Base-by-base conservation (phyloP, 2,888 invertebrate species). In the Diarsia mendica region DNA sequence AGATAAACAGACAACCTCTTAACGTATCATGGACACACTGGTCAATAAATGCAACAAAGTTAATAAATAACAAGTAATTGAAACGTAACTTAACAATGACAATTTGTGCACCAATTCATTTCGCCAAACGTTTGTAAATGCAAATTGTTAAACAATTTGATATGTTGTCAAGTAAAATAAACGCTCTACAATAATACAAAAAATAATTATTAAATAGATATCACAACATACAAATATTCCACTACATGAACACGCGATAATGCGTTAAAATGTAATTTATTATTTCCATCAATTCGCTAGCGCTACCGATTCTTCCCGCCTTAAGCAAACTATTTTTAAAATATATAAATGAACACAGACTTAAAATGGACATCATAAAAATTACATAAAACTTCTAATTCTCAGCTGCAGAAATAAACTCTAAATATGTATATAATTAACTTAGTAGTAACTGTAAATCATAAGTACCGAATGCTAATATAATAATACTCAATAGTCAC, bases 101-200 rank as follows among this genome's bases (percentile, higher is more conserved):
- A 87, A 85, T 90, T 92, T 92, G 92, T 92, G 92, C 92, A 90
- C 87, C 85, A 88, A 91, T 79, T 72, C n/a, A 68, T 77, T 85
- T 80, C 66, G 78, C 77, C 73, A 80, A 83, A 81, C 51, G 53
- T 83, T 84, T 69, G 76, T 88, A 89, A 91, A 92, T 90, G 89
- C 93, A 92, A 93, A 93, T 93, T 92, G 91, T 93, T 88, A 85
- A 87, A 93, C 92, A 93, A 92, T 91, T 91, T 90, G 89, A 90
- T 90, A 89, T 88, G 83, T 88, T 75, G 84, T 86, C 84, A 85
- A 85, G 75, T 85, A 87, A 90, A 82, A 84, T 82, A 81, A 89
- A 70, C 51, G 63, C 67, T 46, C 66, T 72, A 67, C 58, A 82
- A 76, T 82, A 70, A 79, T 81, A 28, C 72, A 13, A 61, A 72